Base-by-base conservation (phyloP, 1,140 invertebrate genomes). In the Papilio machaon region DNA sequence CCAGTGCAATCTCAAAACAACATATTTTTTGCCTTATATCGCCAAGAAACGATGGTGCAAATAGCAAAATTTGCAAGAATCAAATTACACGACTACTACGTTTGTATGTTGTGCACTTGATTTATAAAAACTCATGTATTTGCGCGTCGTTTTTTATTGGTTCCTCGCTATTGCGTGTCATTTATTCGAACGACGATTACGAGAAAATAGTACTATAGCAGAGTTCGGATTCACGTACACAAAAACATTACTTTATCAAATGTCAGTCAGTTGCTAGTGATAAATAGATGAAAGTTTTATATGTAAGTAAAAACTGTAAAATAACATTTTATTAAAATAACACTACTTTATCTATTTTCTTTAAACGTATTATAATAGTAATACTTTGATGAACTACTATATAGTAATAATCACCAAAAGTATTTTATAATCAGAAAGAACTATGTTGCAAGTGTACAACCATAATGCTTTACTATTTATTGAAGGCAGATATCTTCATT, bases 81-180 rank as follows among this genome's bases (percentile, higher is more conserved):
- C 84, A 83, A 90, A 87, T 89, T 88, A 90, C 83, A 89, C 86
- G 79, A 83, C 81, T 88, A 85, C 88, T 88, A 85, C 88, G 87
- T 90, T 91, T 90, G 78, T 91, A 86, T 89, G 87, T 91, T 91
- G 87, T 90, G 84, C 90, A 93, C 90, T 93, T 85, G 86, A 91
- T 92, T 92, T 91, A 91, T 89, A 92, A 92, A 90, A 93, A 91
- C 89, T 91, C 88, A 88, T 89, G 90, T 89, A 92, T 91, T 93
- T 94, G 91, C 92, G 91, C 91, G 91, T 92, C 89, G 91, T 94
- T 93, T 94, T 94, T 94, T 93, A 93, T 92, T 93, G 90, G 93
- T 90, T 93, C 91, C 85, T 90, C 87, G 88, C 92, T 93, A 94
- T 92, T 94, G 93, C 93, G 93, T 94, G 92, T 94, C 91, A 94